Base-by-base conservation (phyloP, 2,113 vertebrate genomes). In the Dissostichus mawsoni region DNA sequence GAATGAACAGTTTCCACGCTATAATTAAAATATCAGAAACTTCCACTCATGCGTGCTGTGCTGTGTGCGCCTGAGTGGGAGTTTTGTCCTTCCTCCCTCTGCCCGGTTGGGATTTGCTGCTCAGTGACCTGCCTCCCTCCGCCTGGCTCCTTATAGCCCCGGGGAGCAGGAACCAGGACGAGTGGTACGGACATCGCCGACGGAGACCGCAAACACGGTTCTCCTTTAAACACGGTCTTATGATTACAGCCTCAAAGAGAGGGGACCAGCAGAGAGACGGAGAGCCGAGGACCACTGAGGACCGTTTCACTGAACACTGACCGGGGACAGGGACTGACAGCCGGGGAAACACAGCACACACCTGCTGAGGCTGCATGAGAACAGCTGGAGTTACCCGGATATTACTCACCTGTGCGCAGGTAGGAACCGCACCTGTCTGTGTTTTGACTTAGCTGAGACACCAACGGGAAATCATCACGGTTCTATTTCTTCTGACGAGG, bases 101-200 rank as follows among this genome's bases (percentile, higher is more conserved):
- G 36, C 52, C 18, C 52, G 52, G 17, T 8, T 53, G 18, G 51
- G 51, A 53, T 53, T 53, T 53, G 95, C 94, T 94, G 93, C 82
- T 91, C 86, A 61, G 91, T 86, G 93, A 91, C 94, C 93, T 94
- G 95, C 94, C 91, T 96, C 95, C 88, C 93, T 94, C 95, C 92
- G 94, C 96, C 95, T 95, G 96, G 95, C 95, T 96, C 96, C 93
- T 94, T 93, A 94, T 93, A 92, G 94, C 92, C 92, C 95, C 89
- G 93, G 88, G 64, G 82, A 92, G 94, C 92, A 96, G 96, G 96
- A 96, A 95, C 95, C 95, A 94, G 93, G 93, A 92, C 80, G 95
- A 94, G 95, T 97, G 97, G 97, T 96, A 98, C 96, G 96, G 97
- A 98, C 95, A 95, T 98, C 96, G 93, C 97, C 95, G 94, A 94